Evolutionary conservation across 2,113 vertebrate genomes (phyloP), one percentile per base, ranked within the genome.

Genomic region (Pluvialis apricaria): DNA sequence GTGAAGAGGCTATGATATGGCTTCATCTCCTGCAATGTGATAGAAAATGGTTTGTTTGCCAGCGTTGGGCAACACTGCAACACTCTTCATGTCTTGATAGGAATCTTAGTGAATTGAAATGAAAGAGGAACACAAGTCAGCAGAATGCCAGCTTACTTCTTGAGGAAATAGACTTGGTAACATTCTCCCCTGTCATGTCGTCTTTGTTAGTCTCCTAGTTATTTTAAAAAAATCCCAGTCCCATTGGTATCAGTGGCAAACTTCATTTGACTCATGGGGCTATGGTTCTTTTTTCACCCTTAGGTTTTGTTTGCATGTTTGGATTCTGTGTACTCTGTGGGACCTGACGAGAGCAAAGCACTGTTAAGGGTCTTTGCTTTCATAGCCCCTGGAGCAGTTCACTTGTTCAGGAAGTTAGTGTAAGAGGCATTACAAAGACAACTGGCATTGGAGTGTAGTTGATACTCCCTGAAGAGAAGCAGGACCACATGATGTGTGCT

Each of bases 131-230:
- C 4, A 3, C 31, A 73, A 15, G 17, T n/a, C 38, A 68, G 21
- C 38, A 86, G 38, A 64, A 29, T 3, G 32, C 28, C 40, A 11
- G 7, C 1, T 0, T 16, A 9, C 19, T 24, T 44, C 0, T 1
- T 9, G 54, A 52, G 45, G 47, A 57, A 69, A 44, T 2, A 61
- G 57, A 15, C 18, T 18, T 21, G 40, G 31, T 44, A 77, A 44
- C 24, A 6, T 47, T 44, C 36, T 80, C 15, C 22, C 16, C 11
- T 68, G 70, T 55, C 24, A n/a, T 1, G 0, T 58, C 18, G 21
- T 77, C 17, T 77, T 71, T 31, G 15, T 57, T 34, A 54, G 31
- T 73, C 22, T 78, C 8, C 4, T 16, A 9, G 9, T 62, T 68
- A 19, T 11, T 76, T 58, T 19, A 5, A 45, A 40, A 40, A 62